A percentile compares a stretch with the other conserved stretches of the same genome.
phyloP scores from a whole-genome alignment of 2,888 invertebrate species.

The Coremacera marginata region DNA sequence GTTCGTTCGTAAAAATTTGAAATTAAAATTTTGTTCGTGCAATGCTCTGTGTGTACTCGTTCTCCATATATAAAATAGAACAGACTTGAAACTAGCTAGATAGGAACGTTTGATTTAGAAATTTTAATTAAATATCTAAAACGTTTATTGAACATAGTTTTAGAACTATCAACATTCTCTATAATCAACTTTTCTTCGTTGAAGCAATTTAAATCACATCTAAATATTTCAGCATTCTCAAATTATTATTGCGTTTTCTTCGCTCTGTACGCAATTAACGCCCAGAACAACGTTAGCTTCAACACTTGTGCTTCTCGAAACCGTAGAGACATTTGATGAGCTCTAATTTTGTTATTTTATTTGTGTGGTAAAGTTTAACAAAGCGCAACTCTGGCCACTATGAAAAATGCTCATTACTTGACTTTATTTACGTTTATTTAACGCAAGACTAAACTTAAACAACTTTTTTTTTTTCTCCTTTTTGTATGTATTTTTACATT shows the following conservation, averaged over 20 bases:
- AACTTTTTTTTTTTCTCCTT: constrained; percentile 38
- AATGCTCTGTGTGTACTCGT: too few species aligned
- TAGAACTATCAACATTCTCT: too few species aligned
- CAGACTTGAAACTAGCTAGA: too few species aligned
- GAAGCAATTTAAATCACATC: too few species aligned
- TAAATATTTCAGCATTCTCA: constrained; percentile 20
- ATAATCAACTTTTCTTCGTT: too few species aligned
- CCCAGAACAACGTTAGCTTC: not conserved
- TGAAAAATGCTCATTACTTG: constrained; percentile 43
- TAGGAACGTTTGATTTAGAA: too few species aligned
- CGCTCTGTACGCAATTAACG: not conserved
- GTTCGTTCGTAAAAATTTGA: too few species aligned
- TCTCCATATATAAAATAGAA: too few species aligned
- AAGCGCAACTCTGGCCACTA: not conserved
- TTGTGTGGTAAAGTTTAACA: not conserved
- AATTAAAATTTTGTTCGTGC: too few species aligned
- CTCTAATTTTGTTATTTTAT: not conserved
- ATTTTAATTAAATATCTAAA: too few species aligned
- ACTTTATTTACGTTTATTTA: constrained; percentile 45
- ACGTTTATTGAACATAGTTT: too few species aligned
- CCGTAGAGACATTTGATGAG: constrained; percentile 11
- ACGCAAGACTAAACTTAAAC: constrained; percentile 50
- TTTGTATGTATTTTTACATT: not conserved
- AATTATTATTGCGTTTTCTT: not conserved
- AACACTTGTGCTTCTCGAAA: not conserved